phyloP scores from a whole-genome alignment of 2,113 vertebrate genomes.

The Uropsilus gracilis region DNA sequence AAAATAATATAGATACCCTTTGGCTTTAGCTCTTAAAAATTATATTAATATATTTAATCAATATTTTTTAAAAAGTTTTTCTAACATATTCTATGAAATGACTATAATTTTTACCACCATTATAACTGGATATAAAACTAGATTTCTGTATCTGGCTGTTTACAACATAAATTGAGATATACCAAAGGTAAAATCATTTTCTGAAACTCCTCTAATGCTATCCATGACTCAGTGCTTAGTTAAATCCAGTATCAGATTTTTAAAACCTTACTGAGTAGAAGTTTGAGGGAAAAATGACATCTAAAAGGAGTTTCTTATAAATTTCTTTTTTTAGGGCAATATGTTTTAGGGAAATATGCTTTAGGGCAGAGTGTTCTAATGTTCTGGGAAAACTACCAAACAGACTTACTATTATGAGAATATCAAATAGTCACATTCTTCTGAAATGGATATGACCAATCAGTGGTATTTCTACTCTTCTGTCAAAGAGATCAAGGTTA shows the following conservation, averaged over 20 bases:
- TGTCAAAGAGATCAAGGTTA: neutral
- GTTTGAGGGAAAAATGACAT: neutral
- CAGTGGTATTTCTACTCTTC: neutral
- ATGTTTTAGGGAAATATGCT: slow-evolving; percentile 43
- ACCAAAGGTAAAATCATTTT: neutral
- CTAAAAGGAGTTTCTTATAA: slow-evolving; percentile 52
- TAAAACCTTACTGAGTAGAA: slow-evolving; percentile 29
- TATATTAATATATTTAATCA: neutral
- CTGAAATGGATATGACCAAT: neutral
- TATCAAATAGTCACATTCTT: neutral
- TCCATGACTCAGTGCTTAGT: slow-evolving; percentile 18
- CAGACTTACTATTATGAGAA: neutral
- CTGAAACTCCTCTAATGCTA: neutral
- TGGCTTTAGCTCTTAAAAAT: neutral
- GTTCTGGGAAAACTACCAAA: slow-evolving; percentile 49
- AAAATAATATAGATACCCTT: neutral
- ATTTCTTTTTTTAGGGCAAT: no score
- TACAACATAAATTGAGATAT: neutral
- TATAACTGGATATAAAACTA: neutral
- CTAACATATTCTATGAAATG: neutral
- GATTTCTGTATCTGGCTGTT: slow-evolving; percentile 40
- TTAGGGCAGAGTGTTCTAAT: slow-evolving; percentile 39
- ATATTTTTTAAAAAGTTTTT: neutral
- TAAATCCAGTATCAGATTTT: slow-evolving; percentile 22
- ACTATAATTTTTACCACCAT: neutral